These are phyloP conservation scores for Melanaphis sacchari DNA, from an alignment of 1,140 invertebrate species.

Conservation along the genomic window DNA sequence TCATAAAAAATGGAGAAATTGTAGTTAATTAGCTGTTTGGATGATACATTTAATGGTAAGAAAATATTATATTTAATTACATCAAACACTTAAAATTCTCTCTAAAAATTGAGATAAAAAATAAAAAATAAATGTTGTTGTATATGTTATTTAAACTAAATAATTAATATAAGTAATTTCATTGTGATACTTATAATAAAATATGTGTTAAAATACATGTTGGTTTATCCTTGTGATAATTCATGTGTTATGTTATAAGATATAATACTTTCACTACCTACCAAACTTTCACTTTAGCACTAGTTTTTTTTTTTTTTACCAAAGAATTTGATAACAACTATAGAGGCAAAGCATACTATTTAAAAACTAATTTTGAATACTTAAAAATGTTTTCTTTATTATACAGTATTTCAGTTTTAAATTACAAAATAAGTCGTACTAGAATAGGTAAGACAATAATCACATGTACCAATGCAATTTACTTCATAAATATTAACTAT, in stretches of 20 bases:
- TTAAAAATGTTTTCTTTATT: not conserved
- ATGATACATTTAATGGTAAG: not conserved
- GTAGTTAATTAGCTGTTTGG: not conserved
- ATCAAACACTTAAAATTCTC: not conserved
- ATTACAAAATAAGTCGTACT: not conserved
- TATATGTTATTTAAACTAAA: not conserved
- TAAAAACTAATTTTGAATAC: not conserved
- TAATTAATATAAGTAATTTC: not conserved
- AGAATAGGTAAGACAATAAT: not conserved
- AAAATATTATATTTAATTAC: not conserved
- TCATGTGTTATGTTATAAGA: not conserved
- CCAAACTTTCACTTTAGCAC: conserved; percentile 33
- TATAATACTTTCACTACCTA: conserved; percentile 39
- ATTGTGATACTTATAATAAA: not conserved
- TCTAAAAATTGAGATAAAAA: not conserved
- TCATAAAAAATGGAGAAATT: not conserved
- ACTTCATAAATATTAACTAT: not conserved
- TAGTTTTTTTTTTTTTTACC: not conserved
- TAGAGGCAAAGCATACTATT: not conserved
- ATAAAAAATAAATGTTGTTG: not conserved
- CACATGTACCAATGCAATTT: not conserved
- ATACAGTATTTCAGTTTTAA: not conserved
- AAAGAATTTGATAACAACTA: conserved; percentile 17
- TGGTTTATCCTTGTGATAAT: conserved; percentile 25
- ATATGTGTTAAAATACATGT: not conserved